Evolutionary conservation across 2,113 vertebrate genomes (phyloP).

Genomic region (Plecturocebus donacophilus): DNA sequence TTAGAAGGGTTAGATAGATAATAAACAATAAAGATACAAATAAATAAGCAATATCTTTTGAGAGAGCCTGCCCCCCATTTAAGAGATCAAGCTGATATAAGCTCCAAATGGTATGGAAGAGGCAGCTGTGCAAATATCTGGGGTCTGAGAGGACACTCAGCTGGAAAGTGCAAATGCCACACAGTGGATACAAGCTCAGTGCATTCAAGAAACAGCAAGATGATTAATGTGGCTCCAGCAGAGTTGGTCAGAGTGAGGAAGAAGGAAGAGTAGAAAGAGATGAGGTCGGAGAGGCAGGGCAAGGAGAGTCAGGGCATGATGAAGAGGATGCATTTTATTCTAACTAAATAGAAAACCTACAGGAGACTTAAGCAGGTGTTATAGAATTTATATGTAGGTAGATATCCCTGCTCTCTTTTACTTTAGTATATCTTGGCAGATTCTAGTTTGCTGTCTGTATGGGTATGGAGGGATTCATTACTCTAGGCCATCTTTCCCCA

Average conservation of each 20-base stretch:
- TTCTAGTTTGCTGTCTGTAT: neutral
- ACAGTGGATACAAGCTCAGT: neutral
- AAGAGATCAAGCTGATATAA: neutral
- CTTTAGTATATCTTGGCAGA: neutral
- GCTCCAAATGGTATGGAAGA: neutral
- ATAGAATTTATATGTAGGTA: neutral
- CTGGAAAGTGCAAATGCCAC: neutral
- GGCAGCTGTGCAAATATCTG: neutral
- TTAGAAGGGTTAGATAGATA: neutral
- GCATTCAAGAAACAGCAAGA: neutral
- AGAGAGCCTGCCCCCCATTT: neutral
- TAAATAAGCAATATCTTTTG: neutral
- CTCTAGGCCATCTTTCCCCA: neutral
- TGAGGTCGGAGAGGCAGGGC: neutral
- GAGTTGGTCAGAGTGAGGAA: neutral
- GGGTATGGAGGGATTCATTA: neutral
- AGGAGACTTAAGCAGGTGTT: neutral
- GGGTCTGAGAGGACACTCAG: neutral
- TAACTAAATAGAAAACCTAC: neutral
- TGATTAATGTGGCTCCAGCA: neutral
- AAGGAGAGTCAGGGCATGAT: neutral
- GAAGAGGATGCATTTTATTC: neutral
- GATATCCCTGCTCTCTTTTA: neutral
- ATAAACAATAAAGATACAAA: neutral
- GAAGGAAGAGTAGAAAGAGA: neutral